These are phyloP conservation scores for Sorex fumeus DNA, from an alignment of 2,113 vertebrate species.

Conservation along the genomic window DNA sequence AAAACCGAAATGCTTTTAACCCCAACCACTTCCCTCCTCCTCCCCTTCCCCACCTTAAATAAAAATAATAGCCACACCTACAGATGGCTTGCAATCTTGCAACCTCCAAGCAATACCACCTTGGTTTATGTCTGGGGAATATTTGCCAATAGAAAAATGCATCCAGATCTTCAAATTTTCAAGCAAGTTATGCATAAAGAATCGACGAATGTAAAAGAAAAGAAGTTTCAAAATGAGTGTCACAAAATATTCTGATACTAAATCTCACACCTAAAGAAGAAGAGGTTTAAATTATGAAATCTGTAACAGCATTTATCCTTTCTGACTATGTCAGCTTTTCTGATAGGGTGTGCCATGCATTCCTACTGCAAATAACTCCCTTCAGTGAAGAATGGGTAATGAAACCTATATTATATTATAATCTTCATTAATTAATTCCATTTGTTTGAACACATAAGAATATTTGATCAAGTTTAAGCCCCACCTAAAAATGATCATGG, in stretches of 20 bases:
- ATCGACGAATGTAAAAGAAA: constrained; percentile 29
- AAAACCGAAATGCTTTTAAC: neutral
- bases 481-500: neutral
- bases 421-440: neutral
- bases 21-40: too few relatives aligned
- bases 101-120: neutral
- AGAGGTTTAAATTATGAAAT: neutral
- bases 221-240: neutral
- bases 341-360: neutral
- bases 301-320: neutral
- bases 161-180: constrained; percentile 28
- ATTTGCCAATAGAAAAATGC: constrained; percentile 26
- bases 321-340: neutral
- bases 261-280: neutral
- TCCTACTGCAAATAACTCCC: neutral
- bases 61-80: neutral
- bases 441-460: neutral
- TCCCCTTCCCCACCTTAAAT: neutral
- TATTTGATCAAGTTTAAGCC: neutral
- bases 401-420: neutral
- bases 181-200: neutral
- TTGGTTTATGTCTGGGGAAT: neutral
- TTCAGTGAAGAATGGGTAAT: neutral
- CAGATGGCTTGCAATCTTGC: neutral
- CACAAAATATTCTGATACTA: neutral